Evolutionary conservation across 2,113 vertebrate species (phyloP), one percentile per base, ranked within the genome.

Genomic region (Seriola dumerili): DNA sequence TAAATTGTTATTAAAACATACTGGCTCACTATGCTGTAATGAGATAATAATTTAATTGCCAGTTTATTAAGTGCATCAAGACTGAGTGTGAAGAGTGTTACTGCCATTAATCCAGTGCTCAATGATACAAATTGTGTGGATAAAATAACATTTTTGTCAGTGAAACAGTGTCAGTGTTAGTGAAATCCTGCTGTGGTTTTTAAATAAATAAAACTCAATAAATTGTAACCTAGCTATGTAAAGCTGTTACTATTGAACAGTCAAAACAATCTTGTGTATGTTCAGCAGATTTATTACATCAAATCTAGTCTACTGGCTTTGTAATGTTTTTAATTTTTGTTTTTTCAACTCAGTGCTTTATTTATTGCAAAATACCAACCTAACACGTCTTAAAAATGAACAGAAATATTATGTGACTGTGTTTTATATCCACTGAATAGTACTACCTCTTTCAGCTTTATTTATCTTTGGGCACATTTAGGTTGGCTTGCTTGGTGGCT

Each of bases 381-480:
- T 11, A 42, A 42, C 3, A 14, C 4, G 16, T 48, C 14, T 48
- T 48, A 17, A 48, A 48, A 48, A 48, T 5, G 17, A 14, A 48
- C 46, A 23, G 23, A 17, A 48, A 17, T 48, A 48, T 16, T 17
- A 6, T 4, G 1, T 46, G 14, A 42, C 40, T 34, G 34, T 34
- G 5, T 44, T 44, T 44, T 44, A 12, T 44, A 44, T 44, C 11
- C 42, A 13, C 4, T 44, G 2, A 44, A 44, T 44, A 50, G 16
- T 3, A 54, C 21, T 57, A 11, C n/a, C 11, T 12, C 54, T 57
- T 23, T 25, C 54, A 57, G n/a, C 11, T 57, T 57, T 57, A 57
- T 57, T 57, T n/a, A 23, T 57, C n/a, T 57, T 57, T 57, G 8
- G 19, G 21, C 57, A 82, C 42, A 65, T 57, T 44, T 64, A 70